phyloP scores from a whole-genome alignment of 2,113 vertebrate species.

The Grammomys surdaster region DNA sequence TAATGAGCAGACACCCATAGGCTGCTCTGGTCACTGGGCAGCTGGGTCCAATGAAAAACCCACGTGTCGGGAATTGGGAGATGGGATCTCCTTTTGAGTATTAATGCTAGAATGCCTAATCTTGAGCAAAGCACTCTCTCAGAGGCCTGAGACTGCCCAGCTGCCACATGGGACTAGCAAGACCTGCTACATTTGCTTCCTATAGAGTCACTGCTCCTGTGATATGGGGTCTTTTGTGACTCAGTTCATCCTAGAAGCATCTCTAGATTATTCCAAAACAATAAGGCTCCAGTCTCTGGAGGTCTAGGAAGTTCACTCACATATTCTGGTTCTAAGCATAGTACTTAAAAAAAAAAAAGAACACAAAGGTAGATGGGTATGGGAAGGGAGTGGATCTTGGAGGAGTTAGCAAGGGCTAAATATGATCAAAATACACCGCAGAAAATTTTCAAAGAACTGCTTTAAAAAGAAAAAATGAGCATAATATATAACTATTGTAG shows the following conservation, averaged over 20 bases:
- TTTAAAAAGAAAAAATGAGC: background rate
- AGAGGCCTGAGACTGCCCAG: background rate
- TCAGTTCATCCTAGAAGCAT: background rate
- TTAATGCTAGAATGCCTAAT: background rate
- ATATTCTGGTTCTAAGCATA: conserved; percentile 1
- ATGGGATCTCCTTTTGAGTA: background rate
- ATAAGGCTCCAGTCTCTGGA: background rate
- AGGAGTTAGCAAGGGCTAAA: background rate
- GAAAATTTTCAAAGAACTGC: background rate
- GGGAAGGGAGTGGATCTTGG: no score
- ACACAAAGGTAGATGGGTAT: background rate
- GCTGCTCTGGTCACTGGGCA: conserved; percentile 31
- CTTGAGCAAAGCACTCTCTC: background rate
- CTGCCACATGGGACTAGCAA: background rate
- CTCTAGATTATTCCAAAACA: background rate
- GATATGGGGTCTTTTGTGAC: background rate
- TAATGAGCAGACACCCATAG: conserved; percentile 46
- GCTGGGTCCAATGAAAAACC: conserved; percentile 58
- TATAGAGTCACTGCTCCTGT: background rate
- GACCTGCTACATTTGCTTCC: background rate
- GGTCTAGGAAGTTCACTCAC: background rate
- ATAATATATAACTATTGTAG: background rate
- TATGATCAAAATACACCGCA: background rate
- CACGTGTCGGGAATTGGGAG: conserved; percentile 3
- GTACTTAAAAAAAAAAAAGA: background rate